Base-by-base conservation (phyloP, 2,113 vertebrate species). In the Notiomystis cincta region DNA sequence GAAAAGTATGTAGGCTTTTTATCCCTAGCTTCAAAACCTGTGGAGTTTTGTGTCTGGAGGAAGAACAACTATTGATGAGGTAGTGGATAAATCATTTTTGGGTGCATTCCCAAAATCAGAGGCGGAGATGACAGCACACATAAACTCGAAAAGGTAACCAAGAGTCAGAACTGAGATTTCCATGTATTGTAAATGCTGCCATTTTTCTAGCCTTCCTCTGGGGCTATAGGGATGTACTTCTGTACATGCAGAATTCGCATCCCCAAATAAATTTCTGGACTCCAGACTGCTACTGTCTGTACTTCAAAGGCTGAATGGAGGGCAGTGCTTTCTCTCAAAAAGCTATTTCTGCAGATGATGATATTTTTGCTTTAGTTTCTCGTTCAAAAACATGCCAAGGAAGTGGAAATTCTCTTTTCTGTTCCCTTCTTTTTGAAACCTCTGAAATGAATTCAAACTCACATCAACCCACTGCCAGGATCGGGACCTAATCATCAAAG, bases 311-410 rank as follows among this genome's bases (percentile, higher is more conserved):
- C 64, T 77, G n/a, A 58, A 58, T 44, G 47, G 72, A 75, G 54
- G 25, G 66, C 48, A 84, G 30, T 71, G 31, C 21, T 78, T 86
- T 81, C 40, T 86, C 23, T 77, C 10, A 28, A n/a, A 81, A 87
- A 78, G 15, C 40, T 54, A 0, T 38, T 82, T 76, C 72, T 87
- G 64, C 9, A 62, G 35, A 56, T 58, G 22, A 25, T 57, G 28
- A 17, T 62, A 71, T 84, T 92, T 95, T 87, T 83, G 21, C n/a
- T 60, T 84, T 83, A 66, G 17, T 54, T 87, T 90, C 44, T 87
- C 42, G 40, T 89, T 81, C 25, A 61, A 87, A 60, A 80, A 66
- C 8, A 53, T 88, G 71, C 11, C 28, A 72, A 83, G 15, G n/a
- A 76, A 70, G 17, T 50, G 10, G 20, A 61, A 87, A 53, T 77